phyloP scores from a whole-genome alignment of 2,113 vertebrate species.

The Diphyllodes magnificus region DNA sequence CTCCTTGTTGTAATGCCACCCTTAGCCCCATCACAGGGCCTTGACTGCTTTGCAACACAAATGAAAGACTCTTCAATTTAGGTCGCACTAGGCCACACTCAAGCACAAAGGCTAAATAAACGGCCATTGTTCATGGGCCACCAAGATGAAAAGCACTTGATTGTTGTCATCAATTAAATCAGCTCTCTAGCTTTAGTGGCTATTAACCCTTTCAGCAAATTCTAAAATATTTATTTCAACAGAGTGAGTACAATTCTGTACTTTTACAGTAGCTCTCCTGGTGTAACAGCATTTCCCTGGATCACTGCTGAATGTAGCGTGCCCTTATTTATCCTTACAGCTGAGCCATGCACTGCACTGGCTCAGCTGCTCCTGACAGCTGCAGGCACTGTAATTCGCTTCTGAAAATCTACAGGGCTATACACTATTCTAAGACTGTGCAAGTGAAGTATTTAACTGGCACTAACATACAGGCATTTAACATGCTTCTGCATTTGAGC shows the following conservation, averaged over 20 bases:
- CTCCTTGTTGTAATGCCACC: slow-evolving; percentile 12
- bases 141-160: slow-evolving; percentile 58
- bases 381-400: not conserved
- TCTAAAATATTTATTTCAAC: slow-evolving; percentile 47
- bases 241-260: not conserved
- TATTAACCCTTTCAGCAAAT: slow-evolving; percentile 39
- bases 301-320: not conserved
- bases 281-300: not conserved
- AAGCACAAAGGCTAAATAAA: slow-evolving; percentile 64
- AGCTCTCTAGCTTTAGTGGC: slow-evolving; percentile 7
- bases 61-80: slow-evolving; percentile 47
- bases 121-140: slow-evolving; percentile 34
- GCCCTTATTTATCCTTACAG: not conserved
- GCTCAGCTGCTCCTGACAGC: slow-evolving; percentile 38
- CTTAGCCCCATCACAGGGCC: slow-evolving; percentile 8
- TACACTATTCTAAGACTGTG: not conserved
- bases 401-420: not conserved
- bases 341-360: not conserved
- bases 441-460: not conserved
- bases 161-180: slow-evolving; percentile 60
- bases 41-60: slow-evolving; percentile 55
- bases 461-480: not conserved
- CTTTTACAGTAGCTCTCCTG: not conserved
- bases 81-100: slow-evolving; percentile 45
- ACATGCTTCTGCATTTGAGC: not conserved